Base-by-base conservation (phyloP, 2,113 vertebrate species). In the Datnioides undecimradiatus region DNA sequence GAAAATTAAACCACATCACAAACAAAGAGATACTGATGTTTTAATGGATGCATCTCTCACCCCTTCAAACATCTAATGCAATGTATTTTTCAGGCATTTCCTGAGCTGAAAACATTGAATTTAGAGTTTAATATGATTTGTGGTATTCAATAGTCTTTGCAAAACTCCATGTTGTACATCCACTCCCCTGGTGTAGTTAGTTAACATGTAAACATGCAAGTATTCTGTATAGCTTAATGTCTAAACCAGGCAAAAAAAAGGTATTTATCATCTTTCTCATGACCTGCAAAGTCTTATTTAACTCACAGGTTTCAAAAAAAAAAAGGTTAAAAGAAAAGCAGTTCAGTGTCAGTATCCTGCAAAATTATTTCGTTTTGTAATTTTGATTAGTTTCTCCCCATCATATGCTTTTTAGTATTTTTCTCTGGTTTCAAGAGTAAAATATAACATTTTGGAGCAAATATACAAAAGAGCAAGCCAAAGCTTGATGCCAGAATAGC, bases 401-500 rank as follows among this genome's bases (percentile, higher is more conserved):
- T 93, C 57, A 94, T 87, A 13, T 94, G 78, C 41, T 90, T 93
- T 73, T 90, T 93, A 8, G 91, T 94, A 76, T 95, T 95, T 78
- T 65, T 87, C 16, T 94, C 89, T 34, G 94, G 94, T 83, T 93
- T 94, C 4, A 94, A 23, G 41, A 95, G 27, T 65, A 95, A 80
- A 72, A 95, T 92, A 57, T 94, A 95, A 90, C 91, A 94, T 86
- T 95, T 95, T 40, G 94, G 93, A 36, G 76, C 72, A 91, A 93
- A 95, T 73, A 95, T 93, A 80, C 93, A 94, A 33, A 93, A 89
- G 23, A 95, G 80, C 29, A 95, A 80, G 1, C 92, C 93, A 90
- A 91, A 94, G 51, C 92, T 95, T 0, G 94, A 95, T 8, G 94
- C 93, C 27, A 95, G 73, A 76, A 95, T 95, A 2, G 95, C 95